Percentiles rank a stretch among this genome's conserved stretches.
These are phyloP conservation scores for Lordiphosa mommai DNA, from an alignment of 1,140 invertebrate genomes.

Conservation along the genomic window DNA sequence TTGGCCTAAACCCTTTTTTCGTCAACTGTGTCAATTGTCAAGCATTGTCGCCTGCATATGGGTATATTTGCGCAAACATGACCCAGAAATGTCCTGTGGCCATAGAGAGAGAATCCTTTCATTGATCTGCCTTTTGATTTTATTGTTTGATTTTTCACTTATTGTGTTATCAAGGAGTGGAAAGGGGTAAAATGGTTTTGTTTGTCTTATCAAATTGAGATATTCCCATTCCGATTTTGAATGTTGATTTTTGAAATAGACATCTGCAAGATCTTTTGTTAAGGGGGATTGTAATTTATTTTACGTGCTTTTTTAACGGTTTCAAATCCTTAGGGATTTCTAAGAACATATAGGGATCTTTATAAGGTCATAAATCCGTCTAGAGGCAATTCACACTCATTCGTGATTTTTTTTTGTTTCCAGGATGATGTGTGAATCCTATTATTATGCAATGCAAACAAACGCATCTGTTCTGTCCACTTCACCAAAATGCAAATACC, in stretches of 20 bases:
- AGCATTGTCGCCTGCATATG: constrained; percentile 5
- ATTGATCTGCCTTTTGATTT: constrained; percentile 5
- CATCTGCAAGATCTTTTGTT: not conserved
- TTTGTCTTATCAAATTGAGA: no score
- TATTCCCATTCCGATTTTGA: no score
- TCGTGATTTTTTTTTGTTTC: constrained; percentile 46
- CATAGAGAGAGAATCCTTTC: constrained; percentile 8
- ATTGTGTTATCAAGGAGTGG: no score
- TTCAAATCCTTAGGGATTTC: constrained; percentile 27
- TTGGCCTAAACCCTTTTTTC: constrained; percentile 19
- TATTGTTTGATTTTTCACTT: no score
- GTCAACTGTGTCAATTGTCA: constrained; percentile 26
- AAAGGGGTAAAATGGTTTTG: no score
- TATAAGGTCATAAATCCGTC: constrained; percentile 47
- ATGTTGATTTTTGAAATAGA: no score
- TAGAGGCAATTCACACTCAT: constrained; percentile 45
- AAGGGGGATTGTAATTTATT: not conserved
- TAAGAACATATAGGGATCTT: constrained; percentile 2
- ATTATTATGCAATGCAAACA: constrained; percentile 39
- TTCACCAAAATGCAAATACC: constrained; percentile 48
- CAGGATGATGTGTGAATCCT: constrained; percentile 3
- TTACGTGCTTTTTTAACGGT: constrained; percentile 7
- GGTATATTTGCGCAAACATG: constrained; percentile 58
- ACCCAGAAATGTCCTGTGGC: constrained; percentile 26
- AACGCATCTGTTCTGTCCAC: constrained; percentile 50